These are phyloP conservation scores for Dendrolimus pini DNA, from an alignment of 2,888 invertebrate species.

Conservation along the genomic window DNA sequence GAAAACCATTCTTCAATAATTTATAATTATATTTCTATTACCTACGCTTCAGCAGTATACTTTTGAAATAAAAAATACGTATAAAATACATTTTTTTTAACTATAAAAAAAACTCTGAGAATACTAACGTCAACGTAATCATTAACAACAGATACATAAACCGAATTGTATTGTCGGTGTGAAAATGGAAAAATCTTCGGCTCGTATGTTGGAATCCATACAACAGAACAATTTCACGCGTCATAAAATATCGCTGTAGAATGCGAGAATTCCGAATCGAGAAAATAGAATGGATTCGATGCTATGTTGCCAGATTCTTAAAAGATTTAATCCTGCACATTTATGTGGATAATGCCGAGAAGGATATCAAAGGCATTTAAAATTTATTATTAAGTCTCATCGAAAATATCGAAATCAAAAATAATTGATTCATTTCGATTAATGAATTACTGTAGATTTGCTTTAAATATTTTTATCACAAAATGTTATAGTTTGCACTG, in stretches of 20 bases:
- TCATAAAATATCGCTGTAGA: constrained; percentile 63
- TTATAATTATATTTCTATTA: too few species aligned
- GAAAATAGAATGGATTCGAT: constrained; percentile 33
- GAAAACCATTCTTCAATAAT: too few species aligned
- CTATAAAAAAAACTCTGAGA: constrained; percentile 35
- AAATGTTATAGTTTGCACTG: too few species aligned
- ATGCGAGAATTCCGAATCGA: constrained; percentile 50
- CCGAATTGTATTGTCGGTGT: constrained; percentile 57
- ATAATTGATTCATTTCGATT: too few species aligned
- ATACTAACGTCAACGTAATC: constrained; percentile 38
- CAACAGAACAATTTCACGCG: constrained; percentile 70
- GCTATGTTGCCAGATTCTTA: neutral
- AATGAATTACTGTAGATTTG: too few species aligned
- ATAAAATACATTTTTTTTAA: constrained; percentile 9
- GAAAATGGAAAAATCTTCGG: constrained; percentile 67
- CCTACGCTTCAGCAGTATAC: too few species aligned
- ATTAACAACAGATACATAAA: constrained; percentile 53
- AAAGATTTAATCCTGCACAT: neutral
- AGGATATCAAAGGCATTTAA: too few species aligned
- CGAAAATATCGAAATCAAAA: too few species aligned
- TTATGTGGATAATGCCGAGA: too few species aligned
- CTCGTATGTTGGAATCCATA: constrained; percentile 43
- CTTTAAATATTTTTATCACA: too few species aligned
- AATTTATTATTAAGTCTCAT: too few species aligned
- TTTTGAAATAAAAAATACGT: neutral